Conservation (phyloP, 53 echinoderm and acorn worm species). For the Temnopleurus reevesii region DNA sequence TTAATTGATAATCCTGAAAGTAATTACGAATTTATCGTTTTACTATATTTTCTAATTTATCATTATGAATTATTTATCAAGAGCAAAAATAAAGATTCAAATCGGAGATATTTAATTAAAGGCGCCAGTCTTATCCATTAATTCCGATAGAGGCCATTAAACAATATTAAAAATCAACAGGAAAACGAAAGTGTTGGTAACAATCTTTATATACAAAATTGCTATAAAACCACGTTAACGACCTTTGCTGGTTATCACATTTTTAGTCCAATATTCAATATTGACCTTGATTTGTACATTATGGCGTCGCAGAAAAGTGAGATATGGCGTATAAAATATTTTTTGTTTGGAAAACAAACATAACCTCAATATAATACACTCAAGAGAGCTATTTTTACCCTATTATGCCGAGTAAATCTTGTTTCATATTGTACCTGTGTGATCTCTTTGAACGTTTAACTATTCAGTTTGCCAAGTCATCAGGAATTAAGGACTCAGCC, state of each 20-base stretch:
- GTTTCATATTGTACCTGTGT: not conserved
- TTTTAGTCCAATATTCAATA: not conserved
- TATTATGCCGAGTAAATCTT: not conserved
- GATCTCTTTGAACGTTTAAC: not conserved
- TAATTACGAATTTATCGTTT: no score
- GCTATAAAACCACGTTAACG: no score
- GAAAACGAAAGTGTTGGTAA: not conserved
- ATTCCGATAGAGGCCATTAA: not conserved
- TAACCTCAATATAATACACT: slow-evolving; percentile 16
- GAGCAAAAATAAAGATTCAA: no score
- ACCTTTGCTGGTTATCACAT: no score
- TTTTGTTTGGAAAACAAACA: slow-evolving; percentile 53
- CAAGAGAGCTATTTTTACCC: not conserved
- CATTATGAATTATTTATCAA: no score
- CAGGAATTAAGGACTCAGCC: no score
- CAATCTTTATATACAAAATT: not conserved
- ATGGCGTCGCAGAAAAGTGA: not conserved
- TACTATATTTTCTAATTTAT: no score
- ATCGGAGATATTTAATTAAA: no score
- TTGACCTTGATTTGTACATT: slow-evolving; percentile 42
- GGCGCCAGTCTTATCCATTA: no score
- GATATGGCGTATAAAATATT: not conserved
- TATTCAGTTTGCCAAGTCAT: no score
- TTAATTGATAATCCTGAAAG: no score
- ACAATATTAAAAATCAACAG: not conserved